These are phyloP conservation scores for Botia kubotai DNA, from an alignment of 2,797 vertebrate species.

Conservation along the genomic window DNA sequence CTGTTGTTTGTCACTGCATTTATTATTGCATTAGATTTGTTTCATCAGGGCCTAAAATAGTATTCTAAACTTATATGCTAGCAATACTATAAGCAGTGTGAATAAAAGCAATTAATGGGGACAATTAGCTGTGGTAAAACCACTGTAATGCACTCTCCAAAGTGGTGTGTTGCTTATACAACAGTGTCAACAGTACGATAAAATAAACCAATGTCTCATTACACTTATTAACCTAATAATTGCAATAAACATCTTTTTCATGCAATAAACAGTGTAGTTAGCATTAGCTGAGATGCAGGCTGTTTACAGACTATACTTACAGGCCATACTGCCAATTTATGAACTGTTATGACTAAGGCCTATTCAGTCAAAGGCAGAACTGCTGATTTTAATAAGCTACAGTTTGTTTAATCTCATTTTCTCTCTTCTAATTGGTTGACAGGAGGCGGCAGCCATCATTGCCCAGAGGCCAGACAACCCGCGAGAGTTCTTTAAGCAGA, in stretches of 20 bases:
- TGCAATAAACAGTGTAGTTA: not conserved
- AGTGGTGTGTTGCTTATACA: not conserved
- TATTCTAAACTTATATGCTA: not conserved
- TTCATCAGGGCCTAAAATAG: not conserved
- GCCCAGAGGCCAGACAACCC: conserved; percentile 94
- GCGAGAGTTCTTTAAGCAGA: conserved; percentile 94
- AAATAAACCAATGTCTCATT: not conserved
- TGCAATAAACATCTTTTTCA: not conserved
- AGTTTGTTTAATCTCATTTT: not conserved
- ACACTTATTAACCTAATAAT: not conserved
- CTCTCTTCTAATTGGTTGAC: conserved; percentile 30
- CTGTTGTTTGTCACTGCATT: not conserved
- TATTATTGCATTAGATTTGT: not conserved
- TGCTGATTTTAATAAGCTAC: not conserved
- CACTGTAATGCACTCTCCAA: no score
- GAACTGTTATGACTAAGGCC: not conserved
- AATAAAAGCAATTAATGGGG: not conserved
- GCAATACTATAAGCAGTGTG: not conserved
- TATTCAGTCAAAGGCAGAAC: not conserved
- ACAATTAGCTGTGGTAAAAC: no score
- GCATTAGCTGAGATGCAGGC: no score
- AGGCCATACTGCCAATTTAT: not conserved
- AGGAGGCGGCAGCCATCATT: conserved; percentile 97
- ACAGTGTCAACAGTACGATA: not conserved
- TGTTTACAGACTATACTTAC: no score